phyloP scores from a whole-genome alignment of 2,113 vertebrate genomes.

The Numida meleagris region DNA sequence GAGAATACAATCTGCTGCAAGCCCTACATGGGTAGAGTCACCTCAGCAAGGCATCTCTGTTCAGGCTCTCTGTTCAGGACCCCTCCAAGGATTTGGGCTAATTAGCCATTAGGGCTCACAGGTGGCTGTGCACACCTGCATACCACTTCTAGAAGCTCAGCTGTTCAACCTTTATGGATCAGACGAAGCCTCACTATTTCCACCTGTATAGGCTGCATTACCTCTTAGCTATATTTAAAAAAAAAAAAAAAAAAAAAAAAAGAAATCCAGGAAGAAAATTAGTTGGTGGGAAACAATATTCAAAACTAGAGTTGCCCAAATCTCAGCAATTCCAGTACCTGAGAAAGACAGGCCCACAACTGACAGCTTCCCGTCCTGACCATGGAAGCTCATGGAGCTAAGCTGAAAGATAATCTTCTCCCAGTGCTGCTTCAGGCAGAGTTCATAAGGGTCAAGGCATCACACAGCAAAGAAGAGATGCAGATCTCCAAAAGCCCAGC shows the following conservation, averaged over 20 bases:
- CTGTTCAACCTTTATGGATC: neutral
- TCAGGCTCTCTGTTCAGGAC: neutral
- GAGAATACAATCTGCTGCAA: neutral
- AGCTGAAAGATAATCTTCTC: neutral
- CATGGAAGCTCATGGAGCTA: accelerated
- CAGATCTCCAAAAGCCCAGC: neutral
- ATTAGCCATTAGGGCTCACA: neutral
- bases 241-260: neutral
- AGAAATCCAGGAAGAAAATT: neutral
- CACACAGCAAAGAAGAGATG: neutral
- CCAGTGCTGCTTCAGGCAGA: neutral
- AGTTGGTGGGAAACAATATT: neutral
- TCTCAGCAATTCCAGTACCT: neutral
- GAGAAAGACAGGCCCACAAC: neutral
- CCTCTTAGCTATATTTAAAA: neutral
- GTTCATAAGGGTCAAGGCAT: neutral
- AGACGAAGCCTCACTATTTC: neutral
- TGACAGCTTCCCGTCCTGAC: neutral
- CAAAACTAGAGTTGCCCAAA: neutral
- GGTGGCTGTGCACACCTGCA: neutral
- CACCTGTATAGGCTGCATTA: neutral
- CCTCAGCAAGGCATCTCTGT: neutral
- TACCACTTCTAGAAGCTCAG: neutral
- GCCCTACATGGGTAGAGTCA: neutral
- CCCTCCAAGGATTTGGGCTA: neutral